Evolutionary conservation across 2,888 invertebrate genomes (phyloP), one percentile per base, ranked within the genome.

Genomic region (Buathra laborator): DNA sequence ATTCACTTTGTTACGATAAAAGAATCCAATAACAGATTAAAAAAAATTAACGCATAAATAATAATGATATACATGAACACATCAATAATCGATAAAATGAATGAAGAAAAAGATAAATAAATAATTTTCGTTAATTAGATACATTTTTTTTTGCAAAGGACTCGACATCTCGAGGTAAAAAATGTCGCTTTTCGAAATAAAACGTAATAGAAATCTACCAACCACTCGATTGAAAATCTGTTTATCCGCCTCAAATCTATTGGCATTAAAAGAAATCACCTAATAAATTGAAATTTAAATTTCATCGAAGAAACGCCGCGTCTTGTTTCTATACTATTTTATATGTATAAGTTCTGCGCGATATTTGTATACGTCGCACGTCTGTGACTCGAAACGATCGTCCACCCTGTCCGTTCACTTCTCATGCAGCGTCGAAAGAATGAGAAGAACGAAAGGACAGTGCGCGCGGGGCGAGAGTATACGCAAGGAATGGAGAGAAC

Each of bases 361-460:
- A 72, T 79, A 79, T 79, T 77, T 51, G 66, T 72, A 77, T 59
- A 68, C 77, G 77, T 72, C 48, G 37, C 72, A 64, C 82, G 59
- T 83, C 59, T 66, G 19, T 7, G 67, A 83, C 71, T 62, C 67
- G 66, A 72, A 67, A 77, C 29, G 77, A 67, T 77, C 59, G 70
- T 44, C 32, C 32, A 71, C 12, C 46, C 81, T 77, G 83, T 88
- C 37, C 89, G 89, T 88, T 86, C 77, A 87, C 87, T 89, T 89
- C 88, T 90, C 88, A 90, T 89, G 88, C 89, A 88, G 90, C 89
- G 89, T 90, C 85, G 87, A 87, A 76, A 87, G 77, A 64, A 84
- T 76, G 84, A 59, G 71, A 74, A 66, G 66, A 75, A 70, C 66
- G 67, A 51, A 59, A 9, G 48, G 43, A 72, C 37, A 56, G 32